Conservation (phyloP, 2,888 invertebrate genomes). For the Cerastis rubricosa region DNA sequence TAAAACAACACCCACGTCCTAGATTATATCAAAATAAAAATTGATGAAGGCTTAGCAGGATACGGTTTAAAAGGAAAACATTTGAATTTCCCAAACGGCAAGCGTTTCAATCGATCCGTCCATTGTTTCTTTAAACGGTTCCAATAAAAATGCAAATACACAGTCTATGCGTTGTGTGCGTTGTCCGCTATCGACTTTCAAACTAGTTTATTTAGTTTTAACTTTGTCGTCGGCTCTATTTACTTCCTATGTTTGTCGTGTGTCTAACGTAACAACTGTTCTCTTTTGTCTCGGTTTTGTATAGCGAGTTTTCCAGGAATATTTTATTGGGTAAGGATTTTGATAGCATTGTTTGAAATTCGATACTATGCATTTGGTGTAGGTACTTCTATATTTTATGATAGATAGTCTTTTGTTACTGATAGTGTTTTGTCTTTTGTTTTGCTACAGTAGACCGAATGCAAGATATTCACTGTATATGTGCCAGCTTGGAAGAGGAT, state of each 20-base stretch:
- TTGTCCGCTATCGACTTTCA: conserved; percentile 77
- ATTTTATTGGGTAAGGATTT: conserved; percentile 19
- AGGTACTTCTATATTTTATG: not conserved
- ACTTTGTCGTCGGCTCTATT: conserved; percentile 68
- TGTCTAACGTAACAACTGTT: conserved; percentile 40
- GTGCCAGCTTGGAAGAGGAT: not conserved
- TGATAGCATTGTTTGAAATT: conserved; percentile 5
- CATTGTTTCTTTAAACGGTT: conserved; percentile 87
- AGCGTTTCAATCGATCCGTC: conserved; percentile 74
- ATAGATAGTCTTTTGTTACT: too few relatives aligned
- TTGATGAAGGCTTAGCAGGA: conserved; percentile 53
- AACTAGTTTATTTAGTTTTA: conserved; percentile 85
- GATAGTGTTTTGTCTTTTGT: too few relatives aligned
- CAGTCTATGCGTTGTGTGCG: conserved; percentile 72
- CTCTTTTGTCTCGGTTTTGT: conserved; percentile 45
- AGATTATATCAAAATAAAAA: conserved; percentile 57
- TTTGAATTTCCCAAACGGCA: conserved; percentile 71
- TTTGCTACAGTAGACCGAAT: not conserved
- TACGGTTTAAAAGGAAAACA: conserved; percentile 51
- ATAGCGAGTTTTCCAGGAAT: conserved; percentile 13
- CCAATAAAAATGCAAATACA: conserved; percentile 88
- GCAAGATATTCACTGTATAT: not conserved
- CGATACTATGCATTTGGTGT: not conserved
- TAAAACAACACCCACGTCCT: conserved; percentile 29
- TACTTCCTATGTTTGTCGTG: conserved; percentile 61